Evolutionary conservation across 2,888 invertebrate species (phyloP).

Genomic region (Plebejus melissa): DNA sequence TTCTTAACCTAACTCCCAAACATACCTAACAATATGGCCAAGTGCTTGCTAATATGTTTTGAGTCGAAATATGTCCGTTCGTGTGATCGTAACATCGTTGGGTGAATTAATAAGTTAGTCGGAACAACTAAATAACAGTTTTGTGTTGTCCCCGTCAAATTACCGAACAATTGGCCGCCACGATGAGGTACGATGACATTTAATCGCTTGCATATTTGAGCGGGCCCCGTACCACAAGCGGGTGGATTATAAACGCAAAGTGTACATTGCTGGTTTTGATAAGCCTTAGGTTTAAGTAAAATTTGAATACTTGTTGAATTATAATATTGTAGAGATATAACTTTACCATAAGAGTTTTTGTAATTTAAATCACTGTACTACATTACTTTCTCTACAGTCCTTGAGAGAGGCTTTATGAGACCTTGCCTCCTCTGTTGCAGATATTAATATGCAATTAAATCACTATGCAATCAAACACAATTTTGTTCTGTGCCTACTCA

Average conservation of each 20-base stretch:
- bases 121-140: conserved; percentile 49
- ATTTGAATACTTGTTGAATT: neutral
- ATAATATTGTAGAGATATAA: neutral
- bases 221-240: conserved; percentile 34
- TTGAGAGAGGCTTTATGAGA: neutral
- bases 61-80: conserved; percentile 24
- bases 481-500: no score
- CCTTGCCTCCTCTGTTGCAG: neutral
- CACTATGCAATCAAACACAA: neutral
- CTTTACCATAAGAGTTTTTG: neutral
- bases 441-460: neutral
- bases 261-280: conserved; percentile 46
- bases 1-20: neutral
- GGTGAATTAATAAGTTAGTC: conserved; percentile 28
- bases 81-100: conserved; percentile 27
- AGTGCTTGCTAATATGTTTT: conserved; percentile 9
- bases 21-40: neutral
- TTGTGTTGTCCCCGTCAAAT: conserved; percentile 58
- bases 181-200: conserved; percentile 52
- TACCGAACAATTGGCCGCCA: conserved; percentile 51
- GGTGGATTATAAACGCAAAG: conserved; percentile 27
- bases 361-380: neutral
- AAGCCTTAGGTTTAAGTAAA: neutral
- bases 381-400: neutral
- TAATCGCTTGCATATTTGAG: conserved; percentile 70